Conservation (phyloP, 2,797 vertebrate genomes). For the Acanthiza pusilla region DNA sequence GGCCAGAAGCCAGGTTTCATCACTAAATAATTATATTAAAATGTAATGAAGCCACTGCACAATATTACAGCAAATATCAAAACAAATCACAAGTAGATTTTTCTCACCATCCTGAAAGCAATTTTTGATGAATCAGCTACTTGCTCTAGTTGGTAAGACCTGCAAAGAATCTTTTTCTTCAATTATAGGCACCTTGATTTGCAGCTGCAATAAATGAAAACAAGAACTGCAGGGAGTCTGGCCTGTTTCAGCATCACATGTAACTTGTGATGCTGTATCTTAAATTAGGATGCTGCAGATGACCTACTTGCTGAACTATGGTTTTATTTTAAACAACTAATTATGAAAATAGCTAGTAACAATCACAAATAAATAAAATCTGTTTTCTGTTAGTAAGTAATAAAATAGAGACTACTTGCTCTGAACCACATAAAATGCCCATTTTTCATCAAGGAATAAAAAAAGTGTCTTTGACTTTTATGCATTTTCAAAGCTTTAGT, state of each 20-base stretch:
- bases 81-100: background rate
- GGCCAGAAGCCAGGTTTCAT: background rate
- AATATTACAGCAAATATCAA: background rate
- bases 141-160: background rate
- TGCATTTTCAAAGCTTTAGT: background rate
- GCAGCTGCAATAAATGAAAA: background rate
- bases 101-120: background rate
- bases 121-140: background rate
- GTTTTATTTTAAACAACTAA: background rate
- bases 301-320: background rate
- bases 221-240: background rate
- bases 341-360: background rate
- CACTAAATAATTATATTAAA: background rate
- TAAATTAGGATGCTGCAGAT: background rate
- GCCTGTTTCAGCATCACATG: background rate
- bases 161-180: background rate
- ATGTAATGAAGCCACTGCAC: background rate
- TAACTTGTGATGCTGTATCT: background rate
- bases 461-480: background rate
- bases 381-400: background rate
- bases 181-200: background rate
- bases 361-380: background rate
- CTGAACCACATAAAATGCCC: background rate
- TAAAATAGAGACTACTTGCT: background rate
- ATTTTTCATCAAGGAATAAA: background rate